Evolutionary conservation across 2,888 invertebrate genomes (phyloP), one percentile per base, ranked within the genome.

Genomic region (Drosophila suboccidentalis): DNA sequence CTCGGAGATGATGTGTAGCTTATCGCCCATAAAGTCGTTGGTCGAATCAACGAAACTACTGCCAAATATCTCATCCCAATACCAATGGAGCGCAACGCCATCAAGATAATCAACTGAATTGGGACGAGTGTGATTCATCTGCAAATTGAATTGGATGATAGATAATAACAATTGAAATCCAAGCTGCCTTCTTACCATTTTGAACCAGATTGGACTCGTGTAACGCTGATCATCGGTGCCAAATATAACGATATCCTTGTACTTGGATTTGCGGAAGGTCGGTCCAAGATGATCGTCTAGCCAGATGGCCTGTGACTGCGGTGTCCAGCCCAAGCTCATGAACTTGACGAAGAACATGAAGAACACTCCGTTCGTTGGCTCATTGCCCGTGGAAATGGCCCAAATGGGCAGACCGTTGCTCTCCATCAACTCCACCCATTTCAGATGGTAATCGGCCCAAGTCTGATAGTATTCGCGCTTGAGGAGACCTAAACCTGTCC

Each of bases 371-470:
- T 96, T 95, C 4, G 94, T 87, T 0, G 98, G 98, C 91, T 98
- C 98, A 91, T 98, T 98, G 29, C 97, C 97, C 0, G 97, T 96
- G 0, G 98, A 96, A 36, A 98, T 93, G 0, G 95, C 97, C 98
- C 98, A 98, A 75, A 96, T 95, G 3, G 94, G 92, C 44, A 95
- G 92, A 15, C 95, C 95, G n/a, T 95, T 92, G 34, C 94, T 94
- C 69, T 94, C 93, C 92, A 98, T 98, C 60, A 94, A 95, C 78
- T 97, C 95, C 43, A 98, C 92, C 93, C 89, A 95, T 94, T 95
- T 96, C 2, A 97, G 86, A 90, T 96, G 95, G 90, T 98, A 98
- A 78, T 97, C 94, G 0, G 97, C 97, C 94, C 96, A 98, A 0
- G 95, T 90, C 91, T 97, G 96, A 91, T 96, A 97, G 91, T 95